Evolutionary conservation across 2,888 invertebrate species (phyloP), one percentile per base, ranked within the genome.

Genomic region (Cephus sareptanus): DNA sequence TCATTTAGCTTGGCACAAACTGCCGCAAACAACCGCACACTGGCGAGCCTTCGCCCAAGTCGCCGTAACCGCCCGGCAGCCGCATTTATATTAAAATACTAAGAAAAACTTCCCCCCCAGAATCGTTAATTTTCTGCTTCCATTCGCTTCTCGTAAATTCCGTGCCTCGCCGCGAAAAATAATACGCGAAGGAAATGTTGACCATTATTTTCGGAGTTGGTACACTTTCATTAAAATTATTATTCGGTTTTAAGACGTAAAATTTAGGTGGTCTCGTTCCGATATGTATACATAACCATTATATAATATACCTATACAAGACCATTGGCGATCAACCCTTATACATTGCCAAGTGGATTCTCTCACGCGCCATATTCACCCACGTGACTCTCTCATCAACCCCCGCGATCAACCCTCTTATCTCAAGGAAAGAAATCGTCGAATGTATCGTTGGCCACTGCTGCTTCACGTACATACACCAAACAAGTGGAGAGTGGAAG

Each of bases 61-160:
- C 81, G 79, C 81, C 78, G 81, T 76, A 79, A 85, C 81, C 85
- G 84, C 83, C 85, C 85, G 85, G 86, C 87, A 88, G 86, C 89
- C 87, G 90, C 91, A 90, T 91, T 91, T 91, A 91, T 91, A 91
- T 91, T 91, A 91, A 91, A 91, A 91, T 88, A 88, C 90, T 90
- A 90, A 91, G 91, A 91, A 91, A 91, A 91, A 91, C 90, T 91
- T 90, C 87, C 86, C 82, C 82, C 77, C 81, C 79, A 81, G 90
- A 91, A 91, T 91, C 91, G 91, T 91, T 91, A 91, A 91, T 91
- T 91, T 91, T 91, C 91, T 91, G 90, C 91, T 90, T 91, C 91
- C 90, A 91, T 91, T 91, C 88, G 89, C 88, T 90, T 90, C 89
- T 89, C 90, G 90, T 90, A 90, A 90, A 90, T 90, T 87, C 86